Percentiles rank a stretch among this genome's conserved stretches.
Evolutionary conservation across 2,888 invertebrate genomes (phyloP).

Genomic region (Magallana nippona): DNA sequence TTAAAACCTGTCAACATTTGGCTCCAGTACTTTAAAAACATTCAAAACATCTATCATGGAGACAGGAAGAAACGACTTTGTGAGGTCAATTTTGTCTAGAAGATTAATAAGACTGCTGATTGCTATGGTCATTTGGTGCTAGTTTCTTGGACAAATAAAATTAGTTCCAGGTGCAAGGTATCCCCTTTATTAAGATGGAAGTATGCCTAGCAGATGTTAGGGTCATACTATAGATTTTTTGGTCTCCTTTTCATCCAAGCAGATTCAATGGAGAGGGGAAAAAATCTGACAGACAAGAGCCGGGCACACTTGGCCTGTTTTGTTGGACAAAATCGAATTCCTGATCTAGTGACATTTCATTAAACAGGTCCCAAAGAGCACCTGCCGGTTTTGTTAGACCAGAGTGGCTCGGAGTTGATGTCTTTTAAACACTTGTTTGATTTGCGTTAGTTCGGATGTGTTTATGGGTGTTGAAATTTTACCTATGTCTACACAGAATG

Average conservation of each 20-base stretch:
- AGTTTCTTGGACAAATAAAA: neutral
- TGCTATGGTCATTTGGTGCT: slow-evolving; percentile 11
- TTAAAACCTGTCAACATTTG: slow-evolving; percentile 11
- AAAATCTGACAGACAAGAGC: slow-evolving; percentile 1
- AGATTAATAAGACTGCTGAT: neutral
- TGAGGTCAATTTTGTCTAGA: neutral
- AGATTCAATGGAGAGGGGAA: neutral
- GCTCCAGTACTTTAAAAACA: neutral
- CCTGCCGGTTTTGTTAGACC: slow-evolving; percentile 7
- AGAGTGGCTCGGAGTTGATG: neutral
- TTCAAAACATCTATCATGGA: neutral
- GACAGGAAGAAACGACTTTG: neutral
- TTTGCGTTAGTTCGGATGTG: slow-evolving; percentile 1
- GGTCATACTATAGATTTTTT: neutral
- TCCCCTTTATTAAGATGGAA: neutral
- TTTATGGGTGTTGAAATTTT: slow-evolving; percentile 25
- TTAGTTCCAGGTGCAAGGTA: slow-evolving; percentile 6
- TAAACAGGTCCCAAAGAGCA: slow-evolving; percentile 7
- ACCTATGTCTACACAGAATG: neutral
- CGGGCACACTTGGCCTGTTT: neutral
- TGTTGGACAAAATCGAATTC: slow-evolving; percentile 21
- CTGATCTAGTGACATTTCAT: slow-evolving; percentile 30
- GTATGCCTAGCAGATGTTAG: neutral
- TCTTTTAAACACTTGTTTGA: slow-evolving; percentile 30
- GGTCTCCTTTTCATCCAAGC: neutral